phyloP scores from a whole-genome alignment of 2,113 vertebrate species.

The Stigmatopora nigra region DNA sequence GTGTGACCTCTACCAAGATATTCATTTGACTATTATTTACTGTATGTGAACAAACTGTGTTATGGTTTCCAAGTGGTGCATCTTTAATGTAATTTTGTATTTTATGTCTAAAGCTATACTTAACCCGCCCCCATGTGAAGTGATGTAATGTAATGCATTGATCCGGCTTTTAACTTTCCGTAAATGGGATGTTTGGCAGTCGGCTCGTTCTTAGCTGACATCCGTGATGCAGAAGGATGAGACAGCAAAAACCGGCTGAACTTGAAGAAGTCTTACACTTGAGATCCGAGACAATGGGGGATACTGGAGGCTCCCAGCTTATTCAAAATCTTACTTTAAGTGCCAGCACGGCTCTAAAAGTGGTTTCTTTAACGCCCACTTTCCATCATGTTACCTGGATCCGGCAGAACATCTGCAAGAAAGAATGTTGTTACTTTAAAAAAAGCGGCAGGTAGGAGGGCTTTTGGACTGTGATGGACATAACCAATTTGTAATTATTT shows the following conservation, averaged over 20 bases:
- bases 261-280: constrained; percentile 38
- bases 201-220: constrained; percentile 38
- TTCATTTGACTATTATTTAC: neutral
- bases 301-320: neutral
- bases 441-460: constrained; percentile 61
- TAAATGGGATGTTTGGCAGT: constrained; percentile 5
- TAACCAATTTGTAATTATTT: constrained; percentile 16
- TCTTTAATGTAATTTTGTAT: neutral
- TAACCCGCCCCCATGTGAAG: neutral
- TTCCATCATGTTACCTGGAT: constrained; percentile 73
- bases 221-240: constrained; percentile 44
- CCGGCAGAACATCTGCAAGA: constrained; percentile 79
- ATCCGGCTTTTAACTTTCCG: neutral
- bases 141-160: constrained; percentile 13
- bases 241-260: constrained; percentile 11
- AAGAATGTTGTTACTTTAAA: constrained; percentile 78
- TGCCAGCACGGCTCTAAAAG: neutral
- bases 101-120: neutral
- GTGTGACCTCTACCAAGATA: too few species aligned
- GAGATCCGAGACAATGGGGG: neutral
- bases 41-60: neutral
- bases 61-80: neutral
- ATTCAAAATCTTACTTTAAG: neutral
- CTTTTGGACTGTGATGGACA: neutral
- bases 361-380: constrained; percentile 30